Percentiles rank a stretch among this genome's conserved stretches.
Conservation (phyloP, 2,797 vertebrate species). For the Sciurus vulgaris region DNA sequence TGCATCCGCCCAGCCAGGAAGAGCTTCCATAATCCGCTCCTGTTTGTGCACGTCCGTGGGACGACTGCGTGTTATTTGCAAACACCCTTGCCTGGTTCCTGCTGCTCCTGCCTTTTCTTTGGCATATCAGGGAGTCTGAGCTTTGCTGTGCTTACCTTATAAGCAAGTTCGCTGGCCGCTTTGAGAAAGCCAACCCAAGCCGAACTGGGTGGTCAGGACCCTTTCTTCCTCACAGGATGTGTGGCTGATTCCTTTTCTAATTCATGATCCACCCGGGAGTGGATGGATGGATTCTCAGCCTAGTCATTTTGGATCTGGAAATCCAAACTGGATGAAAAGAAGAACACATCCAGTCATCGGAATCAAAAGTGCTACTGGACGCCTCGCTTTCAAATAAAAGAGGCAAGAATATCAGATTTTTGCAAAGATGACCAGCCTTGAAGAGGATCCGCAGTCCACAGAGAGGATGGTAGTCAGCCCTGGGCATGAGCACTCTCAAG, state of each 20-base stretch:
- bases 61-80: background rate
- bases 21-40: background rate
- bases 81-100: too few species aligned
- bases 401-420: background rate
- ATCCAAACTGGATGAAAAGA: background rate
- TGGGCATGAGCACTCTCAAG: rapidly evolving
- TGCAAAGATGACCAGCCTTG: background rate
- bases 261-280: too few species aligned
- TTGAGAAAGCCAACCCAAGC: background rate
- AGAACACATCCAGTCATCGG: background rate
- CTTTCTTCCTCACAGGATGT: background rate
- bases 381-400: background rate
- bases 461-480: rapidly evolving
- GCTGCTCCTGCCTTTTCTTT: background rate
- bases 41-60: background rate
- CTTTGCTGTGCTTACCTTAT: background rate
- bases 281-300: background rate
- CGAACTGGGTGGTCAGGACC: background rate
- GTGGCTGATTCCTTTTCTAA: background rate
- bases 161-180: background rate
- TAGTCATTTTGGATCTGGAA: background rate
- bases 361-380: background rate
- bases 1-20: background rate
- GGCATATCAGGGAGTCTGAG: rapidly evolving
- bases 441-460: rapidly evolving